Evolutionary conservation across 2,888 invertebrate species (phyloP).

Genomic region (Bugulina stolonifera): DNA sequence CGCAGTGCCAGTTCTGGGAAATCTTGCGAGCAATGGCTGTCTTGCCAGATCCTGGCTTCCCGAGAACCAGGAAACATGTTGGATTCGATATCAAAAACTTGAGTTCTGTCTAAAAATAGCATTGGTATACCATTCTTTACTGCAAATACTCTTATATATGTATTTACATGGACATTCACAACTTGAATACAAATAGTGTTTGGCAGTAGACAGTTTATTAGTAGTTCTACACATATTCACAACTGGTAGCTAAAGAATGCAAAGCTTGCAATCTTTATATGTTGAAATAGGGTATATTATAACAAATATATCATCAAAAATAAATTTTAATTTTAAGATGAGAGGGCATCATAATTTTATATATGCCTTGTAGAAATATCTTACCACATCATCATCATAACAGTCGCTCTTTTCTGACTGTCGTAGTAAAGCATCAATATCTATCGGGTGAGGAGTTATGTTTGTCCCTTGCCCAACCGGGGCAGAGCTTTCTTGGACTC

Average conservation of each 20-base stretch:
- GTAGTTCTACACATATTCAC: no score
- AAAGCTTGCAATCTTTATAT: no score
- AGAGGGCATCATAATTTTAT: no score
- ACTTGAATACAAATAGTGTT: no score
- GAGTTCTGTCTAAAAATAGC: slow-evolving; percentile 45
- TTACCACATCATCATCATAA: slow-evolving; percentile 23
- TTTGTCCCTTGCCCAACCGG: background rate
- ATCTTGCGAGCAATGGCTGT: slow-evolving; percentile 46
- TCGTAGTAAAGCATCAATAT: background rate
- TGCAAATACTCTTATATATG: no score
- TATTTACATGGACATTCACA: no score
- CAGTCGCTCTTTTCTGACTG: background rate
- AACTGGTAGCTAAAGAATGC: no score
- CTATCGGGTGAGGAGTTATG: background rate
- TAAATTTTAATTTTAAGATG: no score
- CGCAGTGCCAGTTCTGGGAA: slow-evolving; percentile 51
- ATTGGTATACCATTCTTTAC: no score
- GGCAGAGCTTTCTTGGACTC: background rate
- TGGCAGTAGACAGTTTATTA: no score
- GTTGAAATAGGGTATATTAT: no score
- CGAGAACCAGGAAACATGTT: slow-evolving; percentile 51
- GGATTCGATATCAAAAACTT: slow-evolving; percentile 50
- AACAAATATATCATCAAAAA: no score
- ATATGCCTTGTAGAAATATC: background rate
- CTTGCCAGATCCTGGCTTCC: slow-evolving; percentile 52